Percentiles rank a stretch among this genome's conserved stretches.
These are phyloP conservation scores for Cryptocephalus moraei DNA, from an alignment of 2,888 invertebrate genomes.

Conservation along the genomic window DNA sequence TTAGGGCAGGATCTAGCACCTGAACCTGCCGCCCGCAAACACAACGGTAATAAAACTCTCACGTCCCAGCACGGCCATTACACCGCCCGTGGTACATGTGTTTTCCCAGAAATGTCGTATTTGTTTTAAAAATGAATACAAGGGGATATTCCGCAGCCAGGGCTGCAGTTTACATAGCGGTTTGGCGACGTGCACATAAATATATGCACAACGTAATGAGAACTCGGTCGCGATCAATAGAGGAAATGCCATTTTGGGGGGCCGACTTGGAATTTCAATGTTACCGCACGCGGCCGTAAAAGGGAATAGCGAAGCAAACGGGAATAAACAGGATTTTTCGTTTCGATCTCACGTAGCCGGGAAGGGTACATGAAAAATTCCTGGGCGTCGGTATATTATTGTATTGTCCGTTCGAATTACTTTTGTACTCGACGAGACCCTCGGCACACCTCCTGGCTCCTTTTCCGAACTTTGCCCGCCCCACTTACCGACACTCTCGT, in stretches of 20 bases:
- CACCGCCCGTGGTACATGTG: conserved; percentile 24
- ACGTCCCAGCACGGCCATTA: conserved; percentile 26
- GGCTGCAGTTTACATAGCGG: conserved; percentile 11
- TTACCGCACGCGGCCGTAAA: no score
- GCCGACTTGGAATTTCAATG: no score
- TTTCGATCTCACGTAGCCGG: no score
- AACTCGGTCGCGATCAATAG: conserved; percentile 5
- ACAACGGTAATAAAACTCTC: conserved; percentile 31
- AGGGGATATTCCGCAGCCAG: conserved; percentile 13
- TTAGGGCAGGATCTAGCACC: conserved; percentile 16
- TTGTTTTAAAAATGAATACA: conserved; percentile 29
- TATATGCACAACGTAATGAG: conserved; percentile 7
- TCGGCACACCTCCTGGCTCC: no score
- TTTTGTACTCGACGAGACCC: no score
- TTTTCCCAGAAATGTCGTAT: conserved; percentile 25
- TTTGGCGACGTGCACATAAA: conserved; percentile 9
- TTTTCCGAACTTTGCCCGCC: no score
- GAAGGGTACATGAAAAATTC: no score
- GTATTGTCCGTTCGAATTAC: no score
- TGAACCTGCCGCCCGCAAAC: conserved; percentile 21
- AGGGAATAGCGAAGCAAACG: no score
- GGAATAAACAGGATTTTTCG: no score
- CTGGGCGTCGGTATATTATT: no score
- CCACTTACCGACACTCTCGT: no score
- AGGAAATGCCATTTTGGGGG: not conserved